Conservation (phyloP, 2,888 invertebrate genomes). For the Orthonevra nobilis region DNA sequence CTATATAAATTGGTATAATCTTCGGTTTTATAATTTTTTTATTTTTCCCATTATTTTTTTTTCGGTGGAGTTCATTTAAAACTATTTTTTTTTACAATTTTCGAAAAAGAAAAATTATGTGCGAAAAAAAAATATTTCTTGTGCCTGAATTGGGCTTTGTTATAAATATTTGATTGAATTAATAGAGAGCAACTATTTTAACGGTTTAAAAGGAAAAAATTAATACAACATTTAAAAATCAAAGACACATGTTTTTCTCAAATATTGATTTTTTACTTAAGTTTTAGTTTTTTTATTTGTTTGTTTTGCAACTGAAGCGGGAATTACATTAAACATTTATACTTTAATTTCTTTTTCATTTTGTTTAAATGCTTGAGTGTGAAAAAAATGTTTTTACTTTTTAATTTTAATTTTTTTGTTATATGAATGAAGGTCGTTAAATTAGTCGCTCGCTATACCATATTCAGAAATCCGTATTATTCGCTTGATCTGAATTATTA, state of each 20-base stretch:
- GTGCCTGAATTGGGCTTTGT: slow-evolving; percentile 38
- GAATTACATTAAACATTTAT: slow-evolving; percentile 6
- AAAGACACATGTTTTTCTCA: slow-evolving; percentile 35
- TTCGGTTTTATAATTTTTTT: slow-evolving; percentile 21
- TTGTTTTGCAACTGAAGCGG: slow-evolving; percentile 23
- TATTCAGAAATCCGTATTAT: slow-evolving; percentile 85
- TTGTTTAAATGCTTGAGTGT: slow-evolving; percentile 13
- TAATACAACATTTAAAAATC: slow-evolving; percentile 34
- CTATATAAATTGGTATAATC: slow-evolving; percentile 34
- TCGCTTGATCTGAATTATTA: slow-evolving; percentile 78
- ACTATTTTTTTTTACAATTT: slow-evolving; percentile 45
- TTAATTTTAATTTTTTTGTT: slow-evolving; percentile 19
- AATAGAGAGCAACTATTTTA: slow-evolving; percentile 70
- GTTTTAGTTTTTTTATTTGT: not conserved
- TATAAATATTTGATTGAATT: slow-evolving; percentile 43
- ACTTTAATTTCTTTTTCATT: slow-evolving; percentile 2
- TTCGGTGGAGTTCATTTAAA: slow-evolving; percentile 65
- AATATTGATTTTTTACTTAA: slow-evolving; percentile 27
- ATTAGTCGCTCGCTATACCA: slow-evolving; percentile 87
- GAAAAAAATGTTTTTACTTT: slow-evolving; percentile 25
- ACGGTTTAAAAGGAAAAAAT: slow-evolving; percentile 50
- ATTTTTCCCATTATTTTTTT: slow-evolving; percentile 35
- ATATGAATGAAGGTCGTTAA: slow-evolving; percentile 80
- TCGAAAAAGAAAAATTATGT: slow-evolving; percentile 41
- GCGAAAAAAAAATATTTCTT: slow-evolving; percentile 35